Percentiles rank a stretch among this genome's conserved stretches.
These are phyloP conservation scores for Hystrix cristata DNA, from an alignment of 2,113 vertebrate genomes.

Conservation along the genomic window DNA sequence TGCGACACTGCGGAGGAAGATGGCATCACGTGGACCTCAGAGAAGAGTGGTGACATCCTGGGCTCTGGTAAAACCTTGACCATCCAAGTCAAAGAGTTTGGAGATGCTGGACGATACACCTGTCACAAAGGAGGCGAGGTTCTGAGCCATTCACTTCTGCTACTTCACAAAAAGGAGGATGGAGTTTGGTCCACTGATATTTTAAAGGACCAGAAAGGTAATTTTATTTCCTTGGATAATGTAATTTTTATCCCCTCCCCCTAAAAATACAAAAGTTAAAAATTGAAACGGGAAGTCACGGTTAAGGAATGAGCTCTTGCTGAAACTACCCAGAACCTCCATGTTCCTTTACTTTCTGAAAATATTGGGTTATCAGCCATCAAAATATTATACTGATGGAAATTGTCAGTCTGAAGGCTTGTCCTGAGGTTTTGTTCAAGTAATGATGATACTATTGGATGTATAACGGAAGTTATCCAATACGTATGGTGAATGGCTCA, in stretches of 20 bases:
- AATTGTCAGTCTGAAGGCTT: neutral
- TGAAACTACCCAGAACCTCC: neutral
- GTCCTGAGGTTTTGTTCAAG: conserved; percentile 6
- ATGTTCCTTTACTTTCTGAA: conserved; percentile 43
- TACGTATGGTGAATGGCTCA: neutral
- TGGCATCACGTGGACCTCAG: conserved; percentile 84
- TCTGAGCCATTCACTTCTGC: conserved; percentile 75
- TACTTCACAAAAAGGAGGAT: conserved; percentile 84
- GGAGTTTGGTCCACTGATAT: conserved; percentile 82
- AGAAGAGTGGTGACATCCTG: neutral
- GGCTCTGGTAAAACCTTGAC: conserved; percentile 83
- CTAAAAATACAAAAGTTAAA: neutral
- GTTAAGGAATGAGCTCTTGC: neutral
- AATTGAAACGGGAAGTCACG: neutral
- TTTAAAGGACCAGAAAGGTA: conserved; percentile 82
- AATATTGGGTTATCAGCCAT: neutral
- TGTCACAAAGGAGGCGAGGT: conserved; percentile 76
- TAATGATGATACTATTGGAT: neutral
- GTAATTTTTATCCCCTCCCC: neutral
- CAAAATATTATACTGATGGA: neutral
- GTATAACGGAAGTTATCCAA: neutral
- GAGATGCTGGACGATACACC: conserved; percentile 86
- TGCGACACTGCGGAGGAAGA: conserved; percentile 80
- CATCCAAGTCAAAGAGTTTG: conserved; percentile 84
- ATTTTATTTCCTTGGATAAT: neutral